Evolutionary conservation across 1,140 invertebrate species (phyloP).

Genomic region (Chrysoperla carnea): DNA sequence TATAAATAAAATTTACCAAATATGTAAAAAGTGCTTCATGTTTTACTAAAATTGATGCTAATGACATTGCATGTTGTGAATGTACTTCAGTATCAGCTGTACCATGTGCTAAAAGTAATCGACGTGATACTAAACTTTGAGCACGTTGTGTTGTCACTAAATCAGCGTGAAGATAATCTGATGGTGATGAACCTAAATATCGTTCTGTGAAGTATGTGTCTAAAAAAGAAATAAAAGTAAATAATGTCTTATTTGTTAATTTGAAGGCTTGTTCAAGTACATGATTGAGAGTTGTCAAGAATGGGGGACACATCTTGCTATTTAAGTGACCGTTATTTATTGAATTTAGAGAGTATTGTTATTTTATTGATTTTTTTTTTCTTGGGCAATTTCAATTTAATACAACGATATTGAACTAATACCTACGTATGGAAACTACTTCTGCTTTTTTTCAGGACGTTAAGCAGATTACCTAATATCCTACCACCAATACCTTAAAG

Average conservation of each 20-base stretch:
- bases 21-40: slow-evolving; percentile 58
- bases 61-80: slow-evolving; percentile 63
- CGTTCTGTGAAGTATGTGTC: slow-evolving; percentile 74
- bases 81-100: slow-evolving; percentile 68
- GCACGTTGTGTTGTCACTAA: slow-evolving; percentile 39
- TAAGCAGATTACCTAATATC: no score
- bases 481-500: no score
- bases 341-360: no score
- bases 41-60: slow-evolving; percentile 56
- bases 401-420: no score
- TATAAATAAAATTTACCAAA: slow-evolving; percentile 34
- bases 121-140: slow-evolving; percentile 38
- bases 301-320: no score
- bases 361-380: no score
- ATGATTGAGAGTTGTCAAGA: neutral
- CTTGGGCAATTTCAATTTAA: no score
- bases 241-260: neutral
- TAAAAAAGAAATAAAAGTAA: slow-evolving; percentile 22
- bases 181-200: slow-evolving; percentile 51
- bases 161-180: slow-evolving; percentile 42
- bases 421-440: no score
- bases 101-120: slow-evolving; percentile 54
- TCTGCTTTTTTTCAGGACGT: no score
- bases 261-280: neutral
- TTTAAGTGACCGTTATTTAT: no score